Conservation (phyloP, 2,888 invertebrate species). For the Chelonus formosanus region DNA sequence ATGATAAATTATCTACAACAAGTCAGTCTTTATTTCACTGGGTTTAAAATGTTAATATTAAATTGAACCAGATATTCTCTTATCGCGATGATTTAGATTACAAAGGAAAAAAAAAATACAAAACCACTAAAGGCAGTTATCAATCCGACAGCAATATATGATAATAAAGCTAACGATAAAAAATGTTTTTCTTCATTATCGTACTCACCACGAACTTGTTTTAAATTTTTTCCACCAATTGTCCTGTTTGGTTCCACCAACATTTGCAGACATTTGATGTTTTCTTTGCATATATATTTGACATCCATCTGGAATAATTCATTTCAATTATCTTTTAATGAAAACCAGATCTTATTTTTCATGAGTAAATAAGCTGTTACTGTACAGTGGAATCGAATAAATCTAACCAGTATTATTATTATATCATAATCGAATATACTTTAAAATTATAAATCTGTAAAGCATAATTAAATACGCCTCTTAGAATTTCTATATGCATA, state of each 20-base stretch:
- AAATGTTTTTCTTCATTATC: slow-evolving; percentile 49
- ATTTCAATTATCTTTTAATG: neutral
- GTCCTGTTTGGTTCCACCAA: slow-evolving; percentile 69
- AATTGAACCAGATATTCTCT: no score
- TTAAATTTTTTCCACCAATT: slow-evolving; percentile 58
- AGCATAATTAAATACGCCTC: no score
- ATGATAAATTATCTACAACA: no score
- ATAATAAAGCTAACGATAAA: slow-evolving; percentile 43
- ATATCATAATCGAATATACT: no score
- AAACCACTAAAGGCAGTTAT: slow-evolving; percentile 51
- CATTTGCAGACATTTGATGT: slow-evolving; percentile 81
- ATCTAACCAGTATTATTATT: no score
- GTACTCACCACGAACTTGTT: slow-evolving; percentile 63
- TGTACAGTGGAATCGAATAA: no score
- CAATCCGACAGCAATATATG: slow-evolving; percentile 48
- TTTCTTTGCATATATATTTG: slow-evolving; percentile 85
- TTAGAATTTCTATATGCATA: no score
- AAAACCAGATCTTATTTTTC: no score
- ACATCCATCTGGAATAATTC: slow-evolving; percentile 79
- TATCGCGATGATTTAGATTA: slow-evolving; percentile 30
- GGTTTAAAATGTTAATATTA: no score
- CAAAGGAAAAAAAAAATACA: slow-evolving; percentile 44
- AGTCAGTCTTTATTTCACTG: no score
- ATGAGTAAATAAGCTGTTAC: no score
- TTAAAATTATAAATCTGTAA: no score